Evolutionary conservation across 2,797 vertebrate genomes (phyloP).

Genomic region (Gymnoscopelus microlampas): DNA sequence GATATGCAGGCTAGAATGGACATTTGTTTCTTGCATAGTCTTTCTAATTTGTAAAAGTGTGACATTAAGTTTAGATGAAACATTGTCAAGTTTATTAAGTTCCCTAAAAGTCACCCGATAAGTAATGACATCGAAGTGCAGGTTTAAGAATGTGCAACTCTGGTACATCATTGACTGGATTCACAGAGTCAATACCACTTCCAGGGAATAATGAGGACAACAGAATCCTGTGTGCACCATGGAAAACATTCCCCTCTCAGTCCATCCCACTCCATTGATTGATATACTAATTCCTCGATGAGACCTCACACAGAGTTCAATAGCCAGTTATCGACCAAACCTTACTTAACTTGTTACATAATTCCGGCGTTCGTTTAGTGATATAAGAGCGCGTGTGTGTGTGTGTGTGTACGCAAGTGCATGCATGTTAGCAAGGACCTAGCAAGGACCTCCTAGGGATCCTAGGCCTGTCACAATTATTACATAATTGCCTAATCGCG

Average conservation of each 20-base stretch:
- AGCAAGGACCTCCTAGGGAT: no score
- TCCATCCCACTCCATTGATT: slow-evolving; percentile 9
- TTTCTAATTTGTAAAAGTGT: slow-evolving; percentile 4
- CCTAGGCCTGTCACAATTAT: no score
- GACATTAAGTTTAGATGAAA: neutral
- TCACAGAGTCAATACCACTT: slow-evolving; percentile 39
- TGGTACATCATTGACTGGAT: slow-evolving; percentile 47
- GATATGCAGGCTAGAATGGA: neutral
- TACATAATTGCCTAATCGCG: no score
- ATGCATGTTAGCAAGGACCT: no score
- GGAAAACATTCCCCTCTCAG: slow-evolving; percentile 36
- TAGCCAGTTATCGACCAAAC: no score
- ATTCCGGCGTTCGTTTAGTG: neutral
- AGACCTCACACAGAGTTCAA: no score
- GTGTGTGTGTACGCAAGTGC: neutral
- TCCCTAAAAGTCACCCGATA: neutral
- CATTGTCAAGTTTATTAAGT: neutral
- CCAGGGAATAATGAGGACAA: slow-evolving; percentile 23
- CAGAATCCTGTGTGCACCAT: slow-evolving; percentile 27
- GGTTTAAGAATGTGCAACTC: slow-evolving; percentile 21
- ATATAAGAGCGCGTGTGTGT: neutral
- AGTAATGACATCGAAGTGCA: neutral
- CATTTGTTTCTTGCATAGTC: neutral
- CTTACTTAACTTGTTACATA: slow-evolving; percentile 33
- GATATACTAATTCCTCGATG: no score